Conservation (phyloP, 1,140 invertebrate genomes). For the Grapholita molesta region DNA sequence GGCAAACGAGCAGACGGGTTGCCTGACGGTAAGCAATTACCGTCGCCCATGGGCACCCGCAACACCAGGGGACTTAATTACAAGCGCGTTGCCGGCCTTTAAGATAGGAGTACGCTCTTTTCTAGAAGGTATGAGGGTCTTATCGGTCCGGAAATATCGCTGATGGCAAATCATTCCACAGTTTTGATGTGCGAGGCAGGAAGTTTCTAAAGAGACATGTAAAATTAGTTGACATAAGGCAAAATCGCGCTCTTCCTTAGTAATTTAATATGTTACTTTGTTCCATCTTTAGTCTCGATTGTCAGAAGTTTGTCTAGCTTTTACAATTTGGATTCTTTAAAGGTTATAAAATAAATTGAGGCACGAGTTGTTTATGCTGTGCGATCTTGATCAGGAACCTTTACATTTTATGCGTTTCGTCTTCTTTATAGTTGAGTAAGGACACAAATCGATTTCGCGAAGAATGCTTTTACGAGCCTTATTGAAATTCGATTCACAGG, state of each 20-base stretch:
- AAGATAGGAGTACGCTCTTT: too few species aligned
- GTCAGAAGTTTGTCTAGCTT: background rate
- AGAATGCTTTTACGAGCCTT: slow-evolving; percentile 1
- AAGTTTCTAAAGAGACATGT: too few species aligned
- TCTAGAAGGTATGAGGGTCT: too few species aligned
- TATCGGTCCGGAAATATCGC: too few species aligned
- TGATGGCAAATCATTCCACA: too few species aligned
- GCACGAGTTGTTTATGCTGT: background rate
- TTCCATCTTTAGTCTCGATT: background rate
- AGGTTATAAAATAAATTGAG: background rate
- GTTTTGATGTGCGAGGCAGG: too few species aligned
- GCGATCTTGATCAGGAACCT: background rate
- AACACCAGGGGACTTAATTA: too few species aligned
- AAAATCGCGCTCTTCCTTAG: background rate
- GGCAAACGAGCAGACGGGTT: too few species aligned
- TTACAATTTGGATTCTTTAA: background rate
- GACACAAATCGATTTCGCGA: slow-evolving; percentile 1
- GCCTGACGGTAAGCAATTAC: too few species aligned
- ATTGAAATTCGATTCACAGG: slow-evolving; percentile 15
- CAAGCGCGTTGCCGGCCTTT: too few species aligned
- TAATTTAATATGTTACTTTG: background rate
- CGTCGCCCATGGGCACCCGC: too few species aligned
- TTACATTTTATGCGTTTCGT: slow-evolving; percentile 4
- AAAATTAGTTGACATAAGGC: too few species aligned
- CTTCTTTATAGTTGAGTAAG: background rate